Base-by-base conservation (phyloP, 2,888 invertebrate genomes). In the Ennomos fuscantarius region DNA sequence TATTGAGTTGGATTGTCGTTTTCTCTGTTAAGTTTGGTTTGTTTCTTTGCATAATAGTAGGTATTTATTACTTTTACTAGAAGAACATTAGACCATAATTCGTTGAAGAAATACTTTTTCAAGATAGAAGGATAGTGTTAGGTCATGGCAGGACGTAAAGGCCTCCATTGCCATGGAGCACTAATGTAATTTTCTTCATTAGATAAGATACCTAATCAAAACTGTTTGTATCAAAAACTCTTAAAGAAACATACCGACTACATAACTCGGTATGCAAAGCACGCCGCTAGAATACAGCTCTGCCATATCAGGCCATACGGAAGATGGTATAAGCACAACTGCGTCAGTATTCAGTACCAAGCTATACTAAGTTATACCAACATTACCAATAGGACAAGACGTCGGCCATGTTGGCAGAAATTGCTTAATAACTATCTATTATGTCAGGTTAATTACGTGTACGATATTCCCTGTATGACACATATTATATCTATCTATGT, bases 401-500 rank as follows among this genome's bases (percentile, higher is more conserved):
- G 70, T 70, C 79, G 72, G 80, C 75, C 82, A 79, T 83, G 80
- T 82, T 81, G 68, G 68, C 69, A 69, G 79, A 76, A 84, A 87
- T 86, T 86, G 85, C 86, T 86, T 88, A 87, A 89, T 90, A 86
- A 86, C 87, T 76, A 74, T 65, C 79, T 74, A 86, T 89, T 87
- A 88, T 84, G 74, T 77, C 78, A 79, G 72, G 81, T 81, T 87
- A 89, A 90, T 89, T 88, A 87, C 79, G 35, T 43, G n/a, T 46
- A 56, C 65, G 70, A 1, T 74, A 75, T 37, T 37, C 70, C 71
- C 73, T 34, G 15, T 42, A 48, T 45, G 42, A 56, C 50, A 53
- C 72, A 46, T 12, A 31, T 10, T 24, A 43, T 31, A 33, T 12
- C 8, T 33, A 43, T 8, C 13, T 15, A 40, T 9, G 10, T 40